These are phyloP conservation scores for Ligdia adustata DNA, from an alignment of 2,888 invertebrate species.

Conservation along the genomic window DNA sequence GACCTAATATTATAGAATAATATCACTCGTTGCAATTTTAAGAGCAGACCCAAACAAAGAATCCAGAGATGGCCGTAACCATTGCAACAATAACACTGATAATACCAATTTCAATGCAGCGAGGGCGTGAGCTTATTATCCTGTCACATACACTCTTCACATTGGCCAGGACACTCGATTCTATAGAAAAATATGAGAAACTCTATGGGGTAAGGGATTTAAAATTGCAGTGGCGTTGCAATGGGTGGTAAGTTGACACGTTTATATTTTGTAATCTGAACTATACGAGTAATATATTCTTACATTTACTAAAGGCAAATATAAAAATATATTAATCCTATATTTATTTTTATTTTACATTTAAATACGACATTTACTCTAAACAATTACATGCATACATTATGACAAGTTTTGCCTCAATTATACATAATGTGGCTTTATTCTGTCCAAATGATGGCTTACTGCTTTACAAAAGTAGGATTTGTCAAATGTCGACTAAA, in stretches of 20 bases:
- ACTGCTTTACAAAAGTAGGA: no score
- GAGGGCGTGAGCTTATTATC: constrained; percentile 77
- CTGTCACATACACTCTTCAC: constrained; percentile 74
- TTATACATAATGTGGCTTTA: no score
- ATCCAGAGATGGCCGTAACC: constrained; percentile 40
- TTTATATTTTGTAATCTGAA: background rate
- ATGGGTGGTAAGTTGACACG: constrained; percentile 7
- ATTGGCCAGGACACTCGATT: constrained; percentile 44
- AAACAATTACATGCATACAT: no score
- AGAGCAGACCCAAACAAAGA: constrained; percentile 23
- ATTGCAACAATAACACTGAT: constrained; percentile 61
- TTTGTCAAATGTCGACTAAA: no score
- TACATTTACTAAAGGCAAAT: no score
- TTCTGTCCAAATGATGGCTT: no score
- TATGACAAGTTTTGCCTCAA: no score
- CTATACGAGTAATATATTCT: no score
- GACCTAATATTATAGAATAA: background rate
- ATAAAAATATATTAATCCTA: no score
- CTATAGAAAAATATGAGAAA: constrained; percentile 33
- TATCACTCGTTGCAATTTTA: background rate
- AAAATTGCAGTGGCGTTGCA: constrained; percentile 13
- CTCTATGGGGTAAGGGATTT: constrained; percentile 27
- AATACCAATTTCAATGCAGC: constrained; percentile 59
- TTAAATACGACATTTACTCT: no score
- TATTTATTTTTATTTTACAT: no score